Base-by-base conservation (phyloP, 2,888 invertebrate species). In the Arenicola marina region DNA sequence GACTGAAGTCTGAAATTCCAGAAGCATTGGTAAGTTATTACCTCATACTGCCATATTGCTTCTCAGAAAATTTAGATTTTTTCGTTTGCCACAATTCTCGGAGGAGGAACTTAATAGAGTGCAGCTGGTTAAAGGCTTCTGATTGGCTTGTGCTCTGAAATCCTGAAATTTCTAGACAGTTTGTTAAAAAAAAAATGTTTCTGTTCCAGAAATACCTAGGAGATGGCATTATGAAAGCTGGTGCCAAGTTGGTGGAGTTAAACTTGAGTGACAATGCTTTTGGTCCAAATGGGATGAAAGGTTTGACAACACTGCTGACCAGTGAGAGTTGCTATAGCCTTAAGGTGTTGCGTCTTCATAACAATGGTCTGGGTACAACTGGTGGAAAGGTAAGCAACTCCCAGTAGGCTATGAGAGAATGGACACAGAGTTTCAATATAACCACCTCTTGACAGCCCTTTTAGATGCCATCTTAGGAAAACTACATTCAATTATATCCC, bases 181-280 rank as follows among this genome's bases (percentile, higher is more conserved):
- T 15, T 38, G 38, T 38, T 38, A 7, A 31, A 11, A 53, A 18
- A 53, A 53, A 31, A 31, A 31, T 53, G 7, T 15, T 32, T 15
- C 32, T 53, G 31, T 28, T 4, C 11, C 38, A 57, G 56, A 46
- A 32, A 61, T 34, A 44, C 28, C 21, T 48, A n/a, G 31, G 56
- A 3, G 4, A 28, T 48, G 62, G 62, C 15, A 43, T 99, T 75
- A 91, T 92, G 61, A 78, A 85, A 3, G 92, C 95, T 0, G 89
- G 89, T 0, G 92, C 93, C 0, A 87, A 89, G 1, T 87, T 99
- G 0, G 88, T 89, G 0, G 91, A 92, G 59, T 83, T 99, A 11
- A 95, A 99, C 78, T 87, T 99, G 7, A 96, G 96, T 81, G 97
- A 99, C 84, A 97, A 98, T 84, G 97, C 97, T 0, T 90, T 97